Conservation (phyloP, 64 coral and sea anemone species). For the Anthopleura sola region DNA sequence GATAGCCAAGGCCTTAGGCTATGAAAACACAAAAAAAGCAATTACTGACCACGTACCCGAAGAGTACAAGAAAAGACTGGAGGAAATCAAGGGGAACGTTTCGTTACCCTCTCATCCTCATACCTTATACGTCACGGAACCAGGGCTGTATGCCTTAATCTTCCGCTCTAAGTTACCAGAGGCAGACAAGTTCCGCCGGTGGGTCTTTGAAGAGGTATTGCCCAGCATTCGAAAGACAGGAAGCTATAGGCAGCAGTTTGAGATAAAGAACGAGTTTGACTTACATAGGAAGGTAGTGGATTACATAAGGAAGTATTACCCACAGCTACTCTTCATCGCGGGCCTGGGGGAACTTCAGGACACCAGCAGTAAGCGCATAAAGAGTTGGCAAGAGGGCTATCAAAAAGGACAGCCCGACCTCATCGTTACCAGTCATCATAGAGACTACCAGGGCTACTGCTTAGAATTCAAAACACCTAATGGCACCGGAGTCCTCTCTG, state of each 20-base stretch:
- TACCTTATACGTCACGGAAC: background rate
- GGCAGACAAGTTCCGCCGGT: background rate
- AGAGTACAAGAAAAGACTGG: background rate
- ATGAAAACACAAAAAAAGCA: background rate
- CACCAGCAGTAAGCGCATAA: background rate
- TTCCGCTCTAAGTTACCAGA: background rate
- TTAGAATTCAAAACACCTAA: constrained; percentile 23
- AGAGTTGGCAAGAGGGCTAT: background rate
- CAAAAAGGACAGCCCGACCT: constrained; percentile 18
- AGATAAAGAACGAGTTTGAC: background rate
- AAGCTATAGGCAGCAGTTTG: background rate
- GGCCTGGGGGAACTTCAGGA: constrained; percentile 13
- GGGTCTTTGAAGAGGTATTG: background rate
- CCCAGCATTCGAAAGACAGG: background rate
- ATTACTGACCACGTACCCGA: background rate
- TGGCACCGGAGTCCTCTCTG: background rate
- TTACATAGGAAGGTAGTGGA: constrained; percentile 25
- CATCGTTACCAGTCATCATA: background rate
- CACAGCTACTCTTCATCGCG: background rate
- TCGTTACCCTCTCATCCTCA: background rate
- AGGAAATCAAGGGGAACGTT: background rate
- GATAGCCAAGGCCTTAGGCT: background rate
- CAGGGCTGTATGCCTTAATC: background rate
- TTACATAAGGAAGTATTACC: background rate
- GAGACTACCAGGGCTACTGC: background rate